These are phyloP conservation scores for Pristionchus entomophagus DNA, from an alignment of 2,888 invertebrate species.

Conservation along the genomic window DNA sequence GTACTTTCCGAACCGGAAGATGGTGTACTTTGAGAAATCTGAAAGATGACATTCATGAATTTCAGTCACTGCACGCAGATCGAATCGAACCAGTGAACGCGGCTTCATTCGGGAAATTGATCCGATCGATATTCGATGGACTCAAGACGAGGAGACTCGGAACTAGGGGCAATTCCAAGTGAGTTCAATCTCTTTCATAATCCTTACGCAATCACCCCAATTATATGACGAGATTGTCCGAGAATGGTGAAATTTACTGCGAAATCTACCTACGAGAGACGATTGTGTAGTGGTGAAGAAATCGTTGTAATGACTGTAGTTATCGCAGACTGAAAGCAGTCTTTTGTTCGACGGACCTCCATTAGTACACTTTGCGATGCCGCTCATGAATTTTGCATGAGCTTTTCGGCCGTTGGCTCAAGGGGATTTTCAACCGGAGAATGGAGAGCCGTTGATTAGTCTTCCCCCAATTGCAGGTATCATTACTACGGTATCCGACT, in stretches of 20 bases:
- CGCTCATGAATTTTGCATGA: conserved; percentile 26
- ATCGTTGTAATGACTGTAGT: too few relatives aligned
- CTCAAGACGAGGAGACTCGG: conserved; percentile 93
- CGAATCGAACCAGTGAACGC: conserved; percentile 98
- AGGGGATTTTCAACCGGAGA: neutral
- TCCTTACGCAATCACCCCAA: neutral
- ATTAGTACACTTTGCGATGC: neutral
- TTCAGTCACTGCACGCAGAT: conserved; percentile 86
- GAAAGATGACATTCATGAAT: too few relatives aligned
- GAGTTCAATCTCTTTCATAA: neutral
- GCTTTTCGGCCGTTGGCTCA: neutral
- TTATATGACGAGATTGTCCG: neutral
- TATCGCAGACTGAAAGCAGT: neutral
- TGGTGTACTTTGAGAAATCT: too few relatives aligned
- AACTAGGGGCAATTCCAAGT: conserved; percentile 81
- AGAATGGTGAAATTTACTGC: neutral
- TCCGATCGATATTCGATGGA: conserved; percentile 96
- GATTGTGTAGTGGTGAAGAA: neutral
- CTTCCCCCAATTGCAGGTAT: conserved; percentile 80
- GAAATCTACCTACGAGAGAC: too few relatives aligned
- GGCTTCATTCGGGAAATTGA: conserved; percentile 98
- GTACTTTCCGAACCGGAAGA: too few relatives aligned
- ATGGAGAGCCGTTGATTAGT: neutral
- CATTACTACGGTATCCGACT: conserved; percentile 98
- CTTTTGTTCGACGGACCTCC: neutral